Evolutionary conservation across 2,888 invertebrate species (phyloP).

Genomic region (Petrolisthes manimaculis): DNA sequence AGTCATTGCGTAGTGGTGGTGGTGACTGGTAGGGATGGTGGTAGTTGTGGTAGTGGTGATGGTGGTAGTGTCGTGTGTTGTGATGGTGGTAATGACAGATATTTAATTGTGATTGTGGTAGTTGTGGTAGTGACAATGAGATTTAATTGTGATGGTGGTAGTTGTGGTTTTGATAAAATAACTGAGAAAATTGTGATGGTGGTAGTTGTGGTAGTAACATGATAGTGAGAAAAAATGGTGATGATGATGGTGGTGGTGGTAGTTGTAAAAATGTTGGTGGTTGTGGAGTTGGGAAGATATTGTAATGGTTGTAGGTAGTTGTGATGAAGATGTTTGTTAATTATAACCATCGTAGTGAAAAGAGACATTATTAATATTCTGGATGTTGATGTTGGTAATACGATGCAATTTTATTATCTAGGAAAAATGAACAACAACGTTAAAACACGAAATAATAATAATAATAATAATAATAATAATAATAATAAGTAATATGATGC

Average conservation of each 20-base stretch:
- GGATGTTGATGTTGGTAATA: too few species aligned
- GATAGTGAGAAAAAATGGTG: not conserved
- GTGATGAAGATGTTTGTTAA: too few species aligned
- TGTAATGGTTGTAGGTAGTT: not conserved
- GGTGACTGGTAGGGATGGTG: not conserved
- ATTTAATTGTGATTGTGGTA: not conserved
- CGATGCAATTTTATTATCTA: too few species aligned
- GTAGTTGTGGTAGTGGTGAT: not conserved
- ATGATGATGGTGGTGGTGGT: not conserved
- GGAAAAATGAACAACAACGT: too few species aligned
- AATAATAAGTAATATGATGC: too few species aligned
- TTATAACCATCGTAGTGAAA: too few species aligned
- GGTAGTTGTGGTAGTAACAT: not conserved
- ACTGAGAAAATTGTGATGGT: not conserved
- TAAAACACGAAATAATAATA: too few species aligned
- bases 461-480: too few species aligned
- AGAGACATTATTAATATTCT: too few species aligned
- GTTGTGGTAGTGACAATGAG: not conserved
- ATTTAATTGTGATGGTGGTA: slow-evolving; percentile 2
- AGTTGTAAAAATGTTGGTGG: not conserved
- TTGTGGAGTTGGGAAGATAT: not conserved
- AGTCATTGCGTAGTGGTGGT: not conserved
- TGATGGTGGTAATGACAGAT: not conserved
- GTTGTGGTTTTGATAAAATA: not conserved
- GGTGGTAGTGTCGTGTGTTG: not conserved